Conservation (phyloP, 2,797 vertebrate species). For the Odontamblyopus lacepedii region DNA sequence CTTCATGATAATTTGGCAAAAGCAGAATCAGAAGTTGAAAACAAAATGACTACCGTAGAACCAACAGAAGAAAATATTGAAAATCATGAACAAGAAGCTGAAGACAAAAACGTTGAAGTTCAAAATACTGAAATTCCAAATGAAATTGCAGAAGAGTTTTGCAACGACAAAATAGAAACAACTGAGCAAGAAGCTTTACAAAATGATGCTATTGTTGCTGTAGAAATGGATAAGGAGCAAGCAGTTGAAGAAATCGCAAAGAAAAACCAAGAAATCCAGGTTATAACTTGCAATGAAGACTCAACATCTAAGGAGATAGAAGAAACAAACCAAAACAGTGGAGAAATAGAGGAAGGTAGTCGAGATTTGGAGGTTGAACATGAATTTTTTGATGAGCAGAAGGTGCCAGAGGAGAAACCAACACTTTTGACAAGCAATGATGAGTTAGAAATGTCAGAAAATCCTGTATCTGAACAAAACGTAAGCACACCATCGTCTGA, state of each 20-base stretch:
- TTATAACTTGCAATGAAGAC: background rate
- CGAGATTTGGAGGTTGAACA: background rate
- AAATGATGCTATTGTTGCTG: background rate
- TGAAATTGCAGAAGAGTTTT: constrained; percentile 2
- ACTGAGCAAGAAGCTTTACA: background rate
- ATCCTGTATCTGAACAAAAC: background rate
- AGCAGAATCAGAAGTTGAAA: background rate
- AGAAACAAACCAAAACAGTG: background rate
- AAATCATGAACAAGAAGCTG: background rate
- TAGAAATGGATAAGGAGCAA: no score
- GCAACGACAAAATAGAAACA: background rate
- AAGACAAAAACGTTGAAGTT: background rate
- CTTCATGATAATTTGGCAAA: background rate
- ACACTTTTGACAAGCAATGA: background rate
- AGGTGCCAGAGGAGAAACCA: background rate
- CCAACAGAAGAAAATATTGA: background rate
- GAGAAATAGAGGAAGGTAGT: background rate
- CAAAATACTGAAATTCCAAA: background rate
- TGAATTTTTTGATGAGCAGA: background rate
- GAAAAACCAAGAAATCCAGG: background rate
- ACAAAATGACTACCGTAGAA: background rate
- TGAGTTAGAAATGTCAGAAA: background rate
- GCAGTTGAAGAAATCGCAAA: background rate
- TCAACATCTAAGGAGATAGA: background rate
- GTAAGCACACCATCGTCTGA: background rate